Conservation (phyloP, 2,797 vertebrate species). For the Characodon lateralis region DNA sequence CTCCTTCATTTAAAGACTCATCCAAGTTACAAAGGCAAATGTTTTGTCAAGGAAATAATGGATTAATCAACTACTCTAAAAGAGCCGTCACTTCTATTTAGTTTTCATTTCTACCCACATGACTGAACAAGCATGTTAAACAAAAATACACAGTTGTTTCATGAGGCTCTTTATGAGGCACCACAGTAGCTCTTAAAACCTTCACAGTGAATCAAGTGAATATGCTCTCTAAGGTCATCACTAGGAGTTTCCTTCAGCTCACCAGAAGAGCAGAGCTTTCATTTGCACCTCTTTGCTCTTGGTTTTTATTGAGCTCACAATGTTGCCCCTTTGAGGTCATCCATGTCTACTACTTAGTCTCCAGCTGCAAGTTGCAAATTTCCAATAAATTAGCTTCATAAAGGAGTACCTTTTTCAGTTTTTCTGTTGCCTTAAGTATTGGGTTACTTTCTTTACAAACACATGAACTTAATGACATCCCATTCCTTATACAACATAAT, state of each 20-base stretch:
- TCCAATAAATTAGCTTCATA: background rate
- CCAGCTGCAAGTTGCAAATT: background rate
- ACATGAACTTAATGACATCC: background rate
- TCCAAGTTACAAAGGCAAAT: background rate
- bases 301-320: background rate
- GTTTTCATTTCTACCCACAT: background rate
- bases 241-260: background rate
- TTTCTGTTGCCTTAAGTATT: background rate
- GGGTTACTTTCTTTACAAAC: background rate
- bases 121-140: background rate
- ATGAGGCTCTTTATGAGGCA: background rate
- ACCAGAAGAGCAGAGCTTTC: background rate
- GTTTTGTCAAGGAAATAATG: slow-evolving; percentile 2
- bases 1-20: slow-evolving; percentile 1
- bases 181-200: background rate
- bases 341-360: background rate
- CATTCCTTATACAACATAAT: background rate
- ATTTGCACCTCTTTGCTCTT: background rate
- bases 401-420: background rate
- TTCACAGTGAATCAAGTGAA: background rate
- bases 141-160: background rate
- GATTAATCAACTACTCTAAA: background rate
- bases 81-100: background rate
- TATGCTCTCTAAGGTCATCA: background rate
- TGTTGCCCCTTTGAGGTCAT: background rate